Evolutionary conservation across 2,113 vertebrate species (phyloP), one percentile per base, ranked within the genome.

Genomic region (Gavialis gangeticus): DNA sequence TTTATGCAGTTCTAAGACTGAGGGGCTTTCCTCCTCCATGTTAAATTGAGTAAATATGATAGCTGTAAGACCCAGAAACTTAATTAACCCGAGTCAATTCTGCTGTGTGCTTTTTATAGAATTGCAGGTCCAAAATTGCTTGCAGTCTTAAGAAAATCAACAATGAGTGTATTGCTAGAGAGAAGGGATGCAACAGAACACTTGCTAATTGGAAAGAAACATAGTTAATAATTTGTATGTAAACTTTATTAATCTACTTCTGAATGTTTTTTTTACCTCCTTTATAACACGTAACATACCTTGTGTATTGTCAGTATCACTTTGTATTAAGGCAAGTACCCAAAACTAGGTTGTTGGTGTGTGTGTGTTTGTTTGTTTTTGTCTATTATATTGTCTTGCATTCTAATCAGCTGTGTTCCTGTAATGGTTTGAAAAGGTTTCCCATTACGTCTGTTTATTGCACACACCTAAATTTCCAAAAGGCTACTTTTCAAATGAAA

Each of bases 61-160:
- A 28, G 59, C 57, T 67, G 80, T 79, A 25, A 73, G 57, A 85
- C 11, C 27, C 0, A 5, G 25, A 0, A 2, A 37, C n/a, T 79
- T 60, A 64, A 57, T 34, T 34, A 30, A 62, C 62, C 71, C 60
- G 58, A 3, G 4, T 21, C 24, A 28, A 27, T 22, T 85, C 56
- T 34, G 30, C 5, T 25, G 34, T 8, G 5, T 12, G 2, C 17
- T 58, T 46, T 46, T 9, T 84, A 71, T 79, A 81, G 59, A 25
- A 55, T 75, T 64, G 12, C 25, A 3, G 84, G 28, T 54, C 76
- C 54, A 13, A 16, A 69, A 59, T 77, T 84, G 69, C 46, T 56
- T 24, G 22, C 55, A 63, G 64, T 10, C 30, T 46, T 76, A n/a
- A 63, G 59, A 75, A 37, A 76, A 75, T 5, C 57, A 54, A 71